Conservation (phyloP, 1,140 invertebrate genomes). For the Triops longicaudatus region DNA sequence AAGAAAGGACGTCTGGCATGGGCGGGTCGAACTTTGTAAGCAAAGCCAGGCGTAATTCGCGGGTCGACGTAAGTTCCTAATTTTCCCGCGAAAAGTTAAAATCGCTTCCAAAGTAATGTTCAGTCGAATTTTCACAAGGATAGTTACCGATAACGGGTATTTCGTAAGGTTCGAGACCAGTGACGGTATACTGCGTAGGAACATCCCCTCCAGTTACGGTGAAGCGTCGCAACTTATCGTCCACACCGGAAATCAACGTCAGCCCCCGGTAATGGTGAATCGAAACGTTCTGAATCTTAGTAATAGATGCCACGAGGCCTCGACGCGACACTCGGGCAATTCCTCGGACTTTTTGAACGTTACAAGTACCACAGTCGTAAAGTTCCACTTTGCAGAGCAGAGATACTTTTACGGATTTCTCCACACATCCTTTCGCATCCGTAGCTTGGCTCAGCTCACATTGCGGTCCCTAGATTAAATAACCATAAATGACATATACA, state of each 20-base stretch:
- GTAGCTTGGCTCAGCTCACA: slow-evolving; percentile 38
- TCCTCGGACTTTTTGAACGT: slow-evolving; percentile 46
- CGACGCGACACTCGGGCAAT: slow-evolving; percentile 48
- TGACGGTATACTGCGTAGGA: slow-evolving; percentile 56
- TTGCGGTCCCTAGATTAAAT: slow-evolving; percentile 32
- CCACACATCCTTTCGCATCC: slow-evolving; percentile 42
- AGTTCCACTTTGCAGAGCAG: slow-evolving; percentile 56
- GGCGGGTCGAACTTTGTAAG: slow-evolving; percentile 57
- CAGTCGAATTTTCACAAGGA: not conserved
- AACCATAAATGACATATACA: not conserved
- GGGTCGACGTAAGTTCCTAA: slow-evolving; percentile 63
- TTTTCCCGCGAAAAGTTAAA: not conserved
- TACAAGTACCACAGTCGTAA: slow-evolving; percentile 51
- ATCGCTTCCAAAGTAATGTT: not conserved
- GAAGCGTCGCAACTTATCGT: slow-evolving; percentile 47
- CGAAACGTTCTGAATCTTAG: slow-evolving; percentile 36
- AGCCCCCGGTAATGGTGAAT: slow-evolving; percentile 47
- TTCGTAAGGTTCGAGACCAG: slow-evolving; percentile 57
- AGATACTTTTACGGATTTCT: slow-evolving; percentile 54
- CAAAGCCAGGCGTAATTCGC: slow-evolving; percentile 61
- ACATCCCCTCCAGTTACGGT: slow-evolving; percentile 53
- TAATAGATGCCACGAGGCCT: not conserved
- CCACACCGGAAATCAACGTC: slow-evolving; percentile 51
- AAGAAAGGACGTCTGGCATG: slow-evolving; percentile 52
- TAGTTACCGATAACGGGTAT: slow-evolving; percentile 60